A percentile compares a stretch with the other conserved stretches of the same genome.
phyloP scores from a whole-genome alignment of 2,797 vertebrate species.

The Perodicticus potto region DNA sequence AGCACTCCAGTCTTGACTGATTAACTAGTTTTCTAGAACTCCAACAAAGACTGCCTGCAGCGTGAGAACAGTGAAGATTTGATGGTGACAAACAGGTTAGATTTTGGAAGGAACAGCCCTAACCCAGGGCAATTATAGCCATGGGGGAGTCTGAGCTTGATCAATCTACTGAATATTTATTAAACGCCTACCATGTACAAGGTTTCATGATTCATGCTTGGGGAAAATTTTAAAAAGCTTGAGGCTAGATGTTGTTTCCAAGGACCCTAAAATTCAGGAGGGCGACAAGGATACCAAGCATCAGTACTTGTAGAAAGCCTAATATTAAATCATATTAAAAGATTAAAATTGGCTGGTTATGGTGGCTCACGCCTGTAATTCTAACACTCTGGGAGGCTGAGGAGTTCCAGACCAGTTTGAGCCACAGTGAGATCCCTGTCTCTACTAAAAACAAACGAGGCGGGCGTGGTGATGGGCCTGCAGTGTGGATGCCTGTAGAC shows the following conservation, averaged over 20 bases:
- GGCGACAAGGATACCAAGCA: neutral
- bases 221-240: neutral
- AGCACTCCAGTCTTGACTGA: neutral
- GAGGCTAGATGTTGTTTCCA: neutral
- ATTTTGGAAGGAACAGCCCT: neutral
- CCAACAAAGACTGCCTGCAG: constrained; percentile 10
- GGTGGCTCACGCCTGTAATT: no score
- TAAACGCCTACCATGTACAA: neutral
- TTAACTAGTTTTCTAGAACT: neutral
- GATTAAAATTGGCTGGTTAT: no score
- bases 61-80: neutral
- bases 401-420: no score
- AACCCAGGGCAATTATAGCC: neutral
- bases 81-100: neutral
- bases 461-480: no score
- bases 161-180: neutral
- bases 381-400: no score
- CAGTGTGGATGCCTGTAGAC: no score
- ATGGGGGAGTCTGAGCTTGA: neutral
- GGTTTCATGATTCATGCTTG: rapidly evolving
- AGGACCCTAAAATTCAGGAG: neutral
- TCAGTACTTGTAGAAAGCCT: neutral
- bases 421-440: no score
- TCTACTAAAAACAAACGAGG: no score
- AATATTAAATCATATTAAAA: neutral